phyloP scores from a whole-genome alignment of 2,797 vertebrate genomes.

The Crotalus adamanteus region DNA sequence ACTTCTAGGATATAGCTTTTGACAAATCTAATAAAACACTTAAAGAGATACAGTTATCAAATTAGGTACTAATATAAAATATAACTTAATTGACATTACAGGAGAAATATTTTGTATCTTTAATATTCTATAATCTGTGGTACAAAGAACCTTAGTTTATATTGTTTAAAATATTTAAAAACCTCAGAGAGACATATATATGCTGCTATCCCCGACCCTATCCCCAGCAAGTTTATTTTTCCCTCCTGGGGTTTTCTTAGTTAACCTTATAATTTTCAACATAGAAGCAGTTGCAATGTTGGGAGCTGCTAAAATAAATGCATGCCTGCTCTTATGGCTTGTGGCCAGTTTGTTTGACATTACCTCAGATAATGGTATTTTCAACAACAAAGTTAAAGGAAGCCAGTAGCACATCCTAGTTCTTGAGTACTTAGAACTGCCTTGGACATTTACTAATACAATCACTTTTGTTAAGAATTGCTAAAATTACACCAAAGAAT shows the following conservation, averaged over 20 bases:
- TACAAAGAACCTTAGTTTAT: constrained; percentile 25
- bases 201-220: not conserved
- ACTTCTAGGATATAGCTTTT: constrained; percentile 38
- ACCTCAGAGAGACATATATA: not conserved
- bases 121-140: constrained; percentile 32
- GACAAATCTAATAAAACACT: constrained; percentile 46
- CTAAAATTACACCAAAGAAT: constrained; percentile 77
- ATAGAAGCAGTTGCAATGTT: constrained; percentile 7
- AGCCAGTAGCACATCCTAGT: constrained; percentile 63
- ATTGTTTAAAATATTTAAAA: constrained; percentile 35
- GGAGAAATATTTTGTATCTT: constrained; percentile 17
- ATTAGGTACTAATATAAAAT: constrained; percentile 57
- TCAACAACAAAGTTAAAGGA: constrained; percentile 49
- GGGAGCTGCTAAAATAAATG: not conserved
- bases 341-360: constrained; percentile 36
- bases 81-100: constrained; percentile 28
- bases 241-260: constrained; percentile 8
- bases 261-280: constrained; percentile 25
- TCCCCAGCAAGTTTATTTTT: not conserved
- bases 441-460: constrained; percentile 66
- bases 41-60: constrained; percentile 55
- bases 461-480: constrained; percentile 70
- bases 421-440: constrained; percentile 63
- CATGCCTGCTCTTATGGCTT: constrained; percentile 13
- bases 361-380: constrained; percentile 38